Evolutionary conservation across 2,888 invertebrate genomes (phyloP).

Genomic region (Eubasilissa splendida): DNA sequence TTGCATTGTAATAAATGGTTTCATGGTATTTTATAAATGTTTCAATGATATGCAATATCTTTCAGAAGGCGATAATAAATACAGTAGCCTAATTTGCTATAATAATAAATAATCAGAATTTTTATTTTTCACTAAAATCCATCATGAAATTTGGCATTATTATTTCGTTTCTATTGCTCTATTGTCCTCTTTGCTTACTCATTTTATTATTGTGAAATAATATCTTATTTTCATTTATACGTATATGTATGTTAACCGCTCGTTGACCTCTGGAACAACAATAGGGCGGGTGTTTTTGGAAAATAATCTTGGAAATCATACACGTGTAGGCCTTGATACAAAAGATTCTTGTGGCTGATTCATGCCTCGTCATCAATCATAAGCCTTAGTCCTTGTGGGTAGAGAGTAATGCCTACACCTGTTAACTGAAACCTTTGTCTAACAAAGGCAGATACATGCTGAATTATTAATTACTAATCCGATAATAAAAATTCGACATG

Average conservation of each 20-base stretch:
- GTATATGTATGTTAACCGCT: not conserved
- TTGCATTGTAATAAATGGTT: too few species aligned
- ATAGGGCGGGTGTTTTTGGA: not conserved
- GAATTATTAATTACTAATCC: slow-evolving; percentile 25
- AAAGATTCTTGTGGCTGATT: slow-evolving; percentile 29
- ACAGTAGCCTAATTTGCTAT: too few species aligned
- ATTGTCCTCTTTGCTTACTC: too few species aligned
- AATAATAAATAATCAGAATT: too few species aligned
- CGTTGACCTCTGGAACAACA: not conserved
- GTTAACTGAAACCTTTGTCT: slow-evolving; percentile 31
- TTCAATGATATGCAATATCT: too few species aligned
- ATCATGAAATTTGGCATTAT: too few species aligned
- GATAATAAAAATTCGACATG: not conserved
- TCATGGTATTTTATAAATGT: too few species aligned
- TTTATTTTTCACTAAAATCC: too few species aligned
- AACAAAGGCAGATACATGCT: not conserved
- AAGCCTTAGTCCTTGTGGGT: slow-evolving; percentile 15
- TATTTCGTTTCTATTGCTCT: too few species aligned
- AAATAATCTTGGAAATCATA: slow-evolving; percentile 20
- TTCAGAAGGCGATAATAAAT: too few species aligned
- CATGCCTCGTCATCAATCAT: slow-evolving; percentile 30
- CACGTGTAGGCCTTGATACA: slow-evolving; percentile 26
- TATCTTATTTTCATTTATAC: slow-evolving; percentile 3
- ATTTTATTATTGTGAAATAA: slow-evolving; percentile 3
- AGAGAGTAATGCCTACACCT: slow-evolving; percentile 28